Evolutionary conservation across 2,888 invertebrate genomes (phyloP), one percentile per base, ranked within the genome.

Genomic region (Brachyptera risi): DNA sequence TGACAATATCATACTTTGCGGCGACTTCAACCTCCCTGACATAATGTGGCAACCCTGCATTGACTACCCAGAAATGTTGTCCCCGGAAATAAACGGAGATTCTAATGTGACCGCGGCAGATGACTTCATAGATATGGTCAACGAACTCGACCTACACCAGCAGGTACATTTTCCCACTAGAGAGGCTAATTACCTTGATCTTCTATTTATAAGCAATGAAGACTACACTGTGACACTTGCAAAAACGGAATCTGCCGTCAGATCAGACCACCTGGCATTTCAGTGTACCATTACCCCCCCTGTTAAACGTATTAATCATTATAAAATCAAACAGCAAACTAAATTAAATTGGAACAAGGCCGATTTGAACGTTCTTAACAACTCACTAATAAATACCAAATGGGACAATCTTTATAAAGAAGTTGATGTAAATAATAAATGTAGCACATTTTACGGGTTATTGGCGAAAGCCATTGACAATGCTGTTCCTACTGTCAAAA

Each of bases 401-500:
- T 44, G 44, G 44, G 19, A 44, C 2, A 19, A 11, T 15, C 15
- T 44, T 17, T 4, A 21, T 19, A 21, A 44, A 19, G 19, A 11
- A 11, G 44, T 19, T 44, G 44, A 44, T 21, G 44, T 21, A 21
- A 44, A 44, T 21, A 21, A 17, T 11, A 44, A 17, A 21, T 44
- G 44, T 44, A 21, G 9, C 9, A 21, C 21, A 21, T 44, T 44
- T 21, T 19, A 50, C 26, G 26, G 13, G 23, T 17, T 50, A 9
- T 26, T 50, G 24, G 50, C 23, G 26, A n/a, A n/a, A n/a, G 50
- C 50, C 3, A 26, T 26, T 11, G 9, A 3, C 13, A 27, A 26
- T 17, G 4, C 26, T 26, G 50, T 50, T 50, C 50, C 50, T 9
- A 50, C 50, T 15, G 50, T 50, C 11, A 23, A 50, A 50, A 17